Conservation (phyloP, 1,140 invertebrate species). For the Eulimnadia texana region DNA sequence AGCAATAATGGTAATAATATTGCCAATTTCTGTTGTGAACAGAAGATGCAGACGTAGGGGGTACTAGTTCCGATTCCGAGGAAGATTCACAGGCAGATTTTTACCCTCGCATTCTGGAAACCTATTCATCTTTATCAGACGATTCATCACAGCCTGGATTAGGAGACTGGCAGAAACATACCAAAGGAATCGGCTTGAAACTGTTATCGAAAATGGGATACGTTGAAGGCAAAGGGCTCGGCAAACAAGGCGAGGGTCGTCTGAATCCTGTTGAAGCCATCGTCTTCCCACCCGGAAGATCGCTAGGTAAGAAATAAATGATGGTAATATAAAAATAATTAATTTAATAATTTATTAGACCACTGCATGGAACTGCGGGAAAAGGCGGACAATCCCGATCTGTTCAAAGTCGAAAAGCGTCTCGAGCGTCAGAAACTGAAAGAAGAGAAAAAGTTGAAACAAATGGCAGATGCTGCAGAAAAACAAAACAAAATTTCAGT, state of each 20-base stretch:
- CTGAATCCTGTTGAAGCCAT: conserved; percentile 67
- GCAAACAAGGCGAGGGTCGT: conserved; percentile 58
- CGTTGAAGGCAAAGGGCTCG: conserved; percentile 64
- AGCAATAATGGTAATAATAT: background rate
- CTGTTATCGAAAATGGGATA: conserved; percentile 88
- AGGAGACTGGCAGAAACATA: conserved; percentile 76
- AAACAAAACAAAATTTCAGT: conserved; percentile 37
- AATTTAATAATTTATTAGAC: conserved; percentile 42
- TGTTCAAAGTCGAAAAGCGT: conserved; percentile 52
- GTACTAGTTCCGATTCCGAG: conserved; percentile 21
- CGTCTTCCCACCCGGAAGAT: conserved; percentile 61
- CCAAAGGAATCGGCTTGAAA: conserved; percentile 43
- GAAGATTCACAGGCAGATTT: conserved; percentile 14
- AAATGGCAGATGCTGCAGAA: background rate
- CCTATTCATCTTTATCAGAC: conserved; percentile 24
- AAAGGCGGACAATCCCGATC: conserved; percentile 47
- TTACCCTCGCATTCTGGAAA: conserved; percentile 17
- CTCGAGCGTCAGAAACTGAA: conserved; percentile 45
- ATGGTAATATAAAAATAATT: conserved; percentile 6
- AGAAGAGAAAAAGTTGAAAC: conserved; percentile 34
- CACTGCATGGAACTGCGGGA: conserved; percentile 61
- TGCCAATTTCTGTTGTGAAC: conserved; percentile 13
- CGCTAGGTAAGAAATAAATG: conserved; percentile 43
- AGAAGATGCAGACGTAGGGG: conserved; percentile 25
- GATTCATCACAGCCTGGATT: conserved; percentile 27